These are phyloP conservation scores for Eciton burchellii DNA, from an alignment of 1,140 invertebrate species.

Conservation along the genomic window DNA sequence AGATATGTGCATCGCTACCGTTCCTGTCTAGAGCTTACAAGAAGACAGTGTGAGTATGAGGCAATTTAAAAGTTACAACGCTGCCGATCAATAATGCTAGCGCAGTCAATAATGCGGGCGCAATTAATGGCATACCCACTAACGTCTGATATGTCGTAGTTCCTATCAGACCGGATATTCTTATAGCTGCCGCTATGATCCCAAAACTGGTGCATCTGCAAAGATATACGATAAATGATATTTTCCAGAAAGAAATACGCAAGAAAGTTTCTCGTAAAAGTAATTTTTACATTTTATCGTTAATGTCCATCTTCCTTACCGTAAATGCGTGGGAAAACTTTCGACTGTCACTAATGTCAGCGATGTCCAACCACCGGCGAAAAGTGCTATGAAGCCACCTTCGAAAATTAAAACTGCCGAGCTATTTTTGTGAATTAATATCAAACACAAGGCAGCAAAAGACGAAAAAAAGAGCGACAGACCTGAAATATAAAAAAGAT, in stretches of 20 bases:
- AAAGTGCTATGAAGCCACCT: conserved; percentile 80
- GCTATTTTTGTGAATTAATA: conserved; percentile 76
- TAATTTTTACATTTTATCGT: neutral
- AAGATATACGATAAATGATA: conserved; percentile 3
- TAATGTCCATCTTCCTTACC: conserved; percentile 66
- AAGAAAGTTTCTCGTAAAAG: neutral
- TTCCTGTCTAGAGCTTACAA: conserved; percentile 71
- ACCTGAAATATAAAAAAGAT: conserved; percentile 65
- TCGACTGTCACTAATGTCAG: conserved; percentile 80
- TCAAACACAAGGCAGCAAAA: conserved; percentile 76
- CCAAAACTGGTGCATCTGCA: conserved; percentile 82
- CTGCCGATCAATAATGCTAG: conserved; percentile 77
- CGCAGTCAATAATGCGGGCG: conserved; percentile 79
- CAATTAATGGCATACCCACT: conserved; percentile 76
- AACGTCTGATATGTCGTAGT: conserved; percentile 80
- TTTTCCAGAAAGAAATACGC: neutral
- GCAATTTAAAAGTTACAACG: conserved; percentile 80
- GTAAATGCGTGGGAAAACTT: conserved; percentile 81
- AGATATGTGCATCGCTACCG: neutral
- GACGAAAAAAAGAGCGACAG: conserved; percentile 80
- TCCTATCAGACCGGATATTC: conserved; percentile 79
- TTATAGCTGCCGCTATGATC: conserved; percentile 78
- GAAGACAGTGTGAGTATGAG: conserved; percentile 81
- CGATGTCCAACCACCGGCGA: conserved; percentile 80
- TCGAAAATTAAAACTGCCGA: conserved; percentile 80